phyloP scores from a whole-genome alignment of 2,797 vertebrate genomes.

The Erethizon dorsatum region DNA sequence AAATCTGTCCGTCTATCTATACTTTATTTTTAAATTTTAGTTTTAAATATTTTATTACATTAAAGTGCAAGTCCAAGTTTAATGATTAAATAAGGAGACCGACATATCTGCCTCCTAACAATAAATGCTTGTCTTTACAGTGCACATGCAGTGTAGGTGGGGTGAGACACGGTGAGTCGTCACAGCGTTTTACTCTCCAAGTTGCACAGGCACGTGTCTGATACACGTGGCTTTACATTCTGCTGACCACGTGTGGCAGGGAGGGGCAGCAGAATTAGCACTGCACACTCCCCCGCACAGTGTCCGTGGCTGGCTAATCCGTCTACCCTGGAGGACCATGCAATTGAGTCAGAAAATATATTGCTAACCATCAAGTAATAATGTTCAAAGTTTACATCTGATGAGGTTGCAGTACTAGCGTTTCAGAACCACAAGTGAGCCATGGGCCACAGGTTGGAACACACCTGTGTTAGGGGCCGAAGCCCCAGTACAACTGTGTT shows the following conservation, averaged over 20 bases:
- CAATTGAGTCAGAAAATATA: neutral
- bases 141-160: neutral
- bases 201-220: neutral
- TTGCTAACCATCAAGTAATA: neutral
- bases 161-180: neutral
- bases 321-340: neutral
- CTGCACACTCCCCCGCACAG: neutral
- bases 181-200: neutral
- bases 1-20: neutral
- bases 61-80: neutral
- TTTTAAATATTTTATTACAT: neutral
- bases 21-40: neutral
- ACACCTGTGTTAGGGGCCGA: too few relatives aligned
- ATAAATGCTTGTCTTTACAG: too few relatives aligned
- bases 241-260: neutral
- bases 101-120: neutral
- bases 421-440: neutral
- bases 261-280: rapidly evolving
- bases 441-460: too few relatives aligned
- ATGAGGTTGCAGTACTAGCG: neutral
- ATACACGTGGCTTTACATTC: neutral
- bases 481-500: neutral
- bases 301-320: neutral
- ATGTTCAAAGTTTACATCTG: neutral
- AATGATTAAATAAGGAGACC: neutral